phyloP scores from a whole-genome alignment of 2,797 vertebrate genomes.

The Myotis myotis region DNA sequence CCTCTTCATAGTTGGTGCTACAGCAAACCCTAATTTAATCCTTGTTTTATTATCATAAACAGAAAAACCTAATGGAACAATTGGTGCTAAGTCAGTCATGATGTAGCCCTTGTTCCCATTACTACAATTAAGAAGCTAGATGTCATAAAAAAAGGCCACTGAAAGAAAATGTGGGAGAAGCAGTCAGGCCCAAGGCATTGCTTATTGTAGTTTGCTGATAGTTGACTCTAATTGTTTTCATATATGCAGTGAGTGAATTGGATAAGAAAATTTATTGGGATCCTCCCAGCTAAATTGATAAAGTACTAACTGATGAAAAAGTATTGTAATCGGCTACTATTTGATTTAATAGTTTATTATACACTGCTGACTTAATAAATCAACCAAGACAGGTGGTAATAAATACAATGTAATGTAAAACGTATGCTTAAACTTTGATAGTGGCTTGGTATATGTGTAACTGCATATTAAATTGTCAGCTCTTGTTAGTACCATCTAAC shows the following conservation, averaged over 20 bases:
- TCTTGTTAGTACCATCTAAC: neutral
- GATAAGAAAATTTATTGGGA: neutral
- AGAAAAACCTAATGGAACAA: neutral
- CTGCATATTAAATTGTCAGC: neutral
- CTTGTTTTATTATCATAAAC: neutral
- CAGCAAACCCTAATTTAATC: neutral
- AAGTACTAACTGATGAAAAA: neutral
- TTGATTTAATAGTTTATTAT: neutral
- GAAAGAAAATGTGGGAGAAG: neutral
- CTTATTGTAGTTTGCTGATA: neutral
- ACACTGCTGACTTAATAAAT: conserved; percentile 14
- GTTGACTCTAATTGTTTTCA: neutral
- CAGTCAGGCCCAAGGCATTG: neutral
- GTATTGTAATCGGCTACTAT: neutral
- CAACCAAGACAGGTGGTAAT: neutral
- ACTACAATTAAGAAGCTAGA: neutral
- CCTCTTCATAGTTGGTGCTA: neutral
- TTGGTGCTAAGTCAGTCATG: neutral
- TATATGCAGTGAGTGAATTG: neutral
- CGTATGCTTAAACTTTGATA: neutral
- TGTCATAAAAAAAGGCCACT: neutral
- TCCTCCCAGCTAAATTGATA: neutral
- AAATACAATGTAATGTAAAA: neutral
- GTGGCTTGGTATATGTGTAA: conserved; percentile 1
- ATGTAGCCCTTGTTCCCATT: neutral